Base-by-base conservation (phyloP, 2,888 invertebrate species). In the Drosophila pseudotalamancana region DNA sequence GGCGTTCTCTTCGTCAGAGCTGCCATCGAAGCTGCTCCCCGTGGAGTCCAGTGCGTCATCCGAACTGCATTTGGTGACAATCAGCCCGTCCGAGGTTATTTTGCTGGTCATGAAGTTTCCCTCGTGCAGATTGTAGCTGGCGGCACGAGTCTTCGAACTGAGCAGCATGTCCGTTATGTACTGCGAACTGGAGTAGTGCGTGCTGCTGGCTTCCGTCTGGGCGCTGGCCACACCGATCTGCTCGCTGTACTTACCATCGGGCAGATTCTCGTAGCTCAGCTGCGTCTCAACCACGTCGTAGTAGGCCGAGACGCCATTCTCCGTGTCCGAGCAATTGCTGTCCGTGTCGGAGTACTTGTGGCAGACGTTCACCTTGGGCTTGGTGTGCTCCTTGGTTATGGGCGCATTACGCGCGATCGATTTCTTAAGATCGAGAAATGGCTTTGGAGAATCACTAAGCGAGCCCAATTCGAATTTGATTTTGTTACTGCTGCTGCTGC, bases 331-430 rank as follows among this genome's bases (percentile, higher is more conserved):
- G 78, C 94, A 93, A 40, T 93, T 93, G 65, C 93, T 92, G 34
- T 94, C 94, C 3, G 93, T 93, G 75, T 93, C 93, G 45, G 93
- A 92, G 70, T 92, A 93, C 72, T 93, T 93, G 55, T 93, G 93
- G 81, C 93, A 93, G 42, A 94, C 91, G 77, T 93, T 94, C 61
- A 95, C 93, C 88, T 94, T 93, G 45, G 95, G 95, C 80, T 95
- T 93, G 77, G 94, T 93, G 72, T 94, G 93, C 72, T 94, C 95
- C 91, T 94, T 93, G 73, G 93, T 93, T 78, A 95, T 92, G 27
- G 95, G 94, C 1, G 93, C 93, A 77, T 95, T 94, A 83, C 95
- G 92, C 6, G 91, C 91, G 63, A 93, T 91, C 53, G 91, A 83
- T 60, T 91, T 91, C 73, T 91, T 91, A 73, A 90, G 88, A 80